Evolutionary conservation across 2,888 invertebrate species (phyloP), one percentile per base, ranked within the genome.

Genomic region (Ochropleura leucogaster): DNA sequence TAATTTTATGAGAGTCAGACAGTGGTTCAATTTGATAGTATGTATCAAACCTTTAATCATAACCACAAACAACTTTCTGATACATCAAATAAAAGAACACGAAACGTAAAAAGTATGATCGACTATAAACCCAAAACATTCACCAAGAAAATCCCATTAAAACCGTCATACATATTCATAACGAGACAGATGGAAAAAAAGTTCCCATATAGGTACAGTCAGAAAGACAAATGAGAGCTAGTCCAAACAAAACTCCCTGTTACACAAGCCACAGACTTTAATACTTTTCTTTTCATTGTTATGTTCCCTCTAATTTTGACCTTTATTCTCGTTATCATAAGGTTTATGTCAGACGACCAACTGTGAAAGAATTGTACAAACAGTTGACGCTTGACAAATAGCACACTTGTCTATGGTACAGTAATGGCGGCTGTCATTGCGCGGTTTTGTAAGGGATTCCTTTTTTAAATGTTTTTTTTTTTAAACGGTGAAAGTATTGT

Each of bases 221-320:
- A 71, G 82, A 74, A 85, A 88, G 84, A 90, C 88, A 90, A 90
- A 90, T 88, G 89, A 87, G 85, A 79, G 82, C 72, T 68, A 60
- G 80, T 63, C 76, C 79, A 88, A 89, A 89, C 87, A 88, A 83
- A 85, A 82, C 84, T 72, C 83, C 85, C 84, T 72, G 84, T 84
- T 84, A 12, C 60, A 44, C 70, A 80, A 77, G 78, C 74, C 83
- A 68, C 83, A 85, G 80, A 72, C 80, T 81, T 83, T 30, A 30
- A 30, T 30, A 30, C 30, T 30, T 30, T 30, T 30, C 85, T 6
- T 49, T 49, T 49, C 49, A 16, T 16, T 49, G 49, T 49, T 49
- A 49, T 14, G 14, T 49, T 49, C 1, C 14, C 49, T 49, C 49
- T 49, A 9, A 49, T 49, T 49, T 49, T 49, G 49, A 49, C 49